Percentiles rank a stretch among this genome's conserved stretches.
Conservation (phyloP, 2,797 vertebrate genomes). For the Cephalopachus bancanus region DNA sequence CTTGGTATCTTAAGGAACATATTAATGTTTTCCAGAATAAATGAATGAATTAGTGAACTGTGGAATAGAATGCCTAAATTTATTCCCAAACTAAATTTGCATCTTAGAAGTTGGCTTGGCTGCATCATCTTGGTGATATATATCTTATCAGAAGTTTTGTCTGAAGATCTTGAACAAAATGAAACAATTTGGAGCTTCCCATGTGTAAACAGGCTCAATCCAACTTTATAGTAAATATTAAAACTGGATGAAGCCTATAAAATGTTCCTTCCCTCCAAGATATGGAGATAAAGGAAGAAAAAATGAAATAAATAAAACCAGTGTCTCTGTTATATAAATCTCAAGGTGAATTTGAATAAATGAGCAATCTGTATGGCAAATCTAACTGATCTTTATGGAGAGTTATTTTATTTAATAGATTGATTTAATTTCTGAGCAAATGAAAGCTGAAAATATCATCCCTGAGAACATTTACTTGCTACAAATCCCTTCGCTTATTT, state of each 20-base stretch:
- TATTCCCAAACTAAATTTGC: not conserved
- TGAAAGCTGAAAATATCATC: constrained; percentile 69
- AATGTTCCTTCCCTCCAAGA: constrained; percentile 23
- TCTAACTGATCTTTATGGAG: constrained; percentile 71
- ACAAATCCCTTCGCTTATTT: constrained; percentile 69
- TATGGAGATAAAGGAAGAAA: not conserved
- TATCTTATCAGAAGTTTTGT: constrained; percentile 20
- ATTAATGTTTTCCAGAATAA: not conserved
- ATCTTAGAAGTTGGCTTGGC: not conserved
- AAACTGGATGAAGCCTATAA: constrained; percentile 42
- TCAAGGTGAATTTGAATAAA: constrained; percentile 63
- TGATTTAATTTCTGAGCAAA: constrained; percentile 79
- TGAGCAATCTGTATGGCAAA: constrained; percentile 66
- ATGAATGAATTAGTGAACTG: not conserved
- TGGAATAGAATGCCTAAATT: not conserved
- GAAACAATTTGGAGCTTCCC: not conserved
- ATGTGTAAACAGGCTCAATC: not conserved
- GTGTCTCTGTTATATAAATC: constrained; percentile 63
- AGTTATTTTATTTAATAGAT: constrained; percentile 76
- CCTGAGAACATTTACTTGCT: constrained; percentile 47
- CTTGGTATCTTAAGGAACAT: not conserved
- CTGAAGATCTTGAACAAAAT: constrained; percentile 11
- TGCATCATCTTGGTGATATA: not conserved
- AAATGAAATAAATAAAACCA: constrained; percentile 50
- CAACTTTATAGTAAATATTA: constrained; percentile 40